phyloP scores from a whole-genome alignment of 2,797 vertebrate genomes.

The Pelobates cultripes region DNA sequence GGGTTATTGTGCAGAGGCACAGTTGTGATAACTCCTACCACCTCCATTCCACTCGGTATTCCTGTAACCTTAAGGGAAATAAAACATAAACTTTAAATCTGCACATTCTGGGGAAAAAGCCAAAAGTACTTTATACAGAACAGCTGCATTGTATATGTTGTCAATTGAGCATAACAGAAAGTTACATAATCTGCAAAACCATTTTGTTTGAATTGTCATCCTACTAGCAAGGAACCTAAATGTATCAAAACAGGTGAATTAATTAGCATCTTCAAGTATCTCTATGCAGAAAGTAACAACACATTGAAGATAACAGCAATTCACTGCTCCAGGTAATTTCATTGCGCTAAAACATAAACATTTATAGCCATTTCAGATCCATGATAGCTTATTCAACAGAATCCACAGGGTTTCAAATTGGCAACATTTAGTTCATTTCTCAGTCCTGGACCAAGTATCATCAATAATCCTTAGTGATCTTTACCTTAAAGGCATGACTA shows the following conservation, averaged over 20 bases:
- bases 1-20: not conserved
- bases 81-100: constrained; percentile 41
- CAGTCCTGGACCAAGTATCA: constrained; percentile 30
- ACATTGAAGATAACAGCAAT: constrained; percentile 46
- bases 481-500: constrained; percentile 52
- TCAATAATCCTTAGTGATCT: constrained; percentile 35
- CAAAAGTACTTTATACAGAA: constrained; percentile 50
- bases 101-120: constrained; percentile 48
- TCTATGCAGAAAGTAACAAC: constrained; percentile 37
- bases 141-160: constrained; percentile 51
- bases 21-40: not conserved
- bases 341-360: constrained; percentile 45
- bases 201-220: constrained; percentile 46
- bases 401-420: constrained; percentile 47
- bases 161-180: constrained; percentile 44
- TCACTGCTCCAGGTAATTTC: constrained; percentile 47
- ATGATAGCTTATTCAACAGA: constrained; percentile 34
- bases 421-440: constrained; percentile 38
- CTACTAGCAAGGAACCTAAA: constrained; percentile 38
- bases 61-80: constrained; percentile 37
- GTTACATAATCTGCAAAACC: constrained; percentile 33
- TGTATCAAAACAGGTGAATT: constrained; percentile 51
- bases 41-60: constrained; percentile 8
- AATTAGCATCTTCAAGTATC: constrained; percentile 44
- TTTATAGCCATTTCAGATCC: constrained; percentile 36